A percentile compares a stretch with the other conserved stretches of the same genome.
phyloP scores from a whole-genome alignment of 2,888 invertebrate species.

The Aphidoletes aphidimyza region DNA sequence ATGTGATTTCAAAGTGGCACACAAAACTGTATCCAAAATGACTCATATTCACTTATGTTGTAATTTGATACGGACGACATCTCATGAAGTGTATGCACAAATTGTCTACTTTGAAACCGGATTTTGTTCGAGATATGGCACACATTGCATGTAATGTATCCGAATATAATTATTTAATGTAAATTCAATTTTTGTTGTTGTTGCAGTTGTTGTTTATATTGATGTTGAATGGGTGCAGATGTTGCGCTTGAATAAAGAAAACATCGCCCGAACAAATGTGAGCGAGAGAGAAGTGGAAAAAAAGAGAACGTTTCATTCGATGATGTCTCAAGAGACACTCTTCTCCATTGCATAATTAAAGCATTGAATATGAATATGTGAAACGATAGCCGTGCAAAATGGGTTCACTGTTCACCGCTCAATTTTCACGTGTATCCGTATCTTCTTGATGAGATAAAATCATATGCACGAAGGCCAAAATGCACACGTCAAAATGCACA shows the following conservation, averaged over 20 bases:
- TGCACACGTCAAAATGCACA: background rate
- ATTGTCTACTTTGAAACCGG: background rate
- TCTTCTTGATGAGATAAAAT: background rate
- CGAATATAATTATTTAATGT: constrained; percentile 24
- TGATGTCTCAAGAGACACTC: constrained; percentile 42
- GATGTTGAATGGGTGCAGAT: constrained; percentile 8
- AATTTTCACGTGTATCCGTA: background rate
- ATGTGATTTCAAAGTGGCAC: background rate
- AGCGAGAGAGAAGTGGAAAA: too few species aligned
- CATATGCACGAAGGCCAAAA: background rate
- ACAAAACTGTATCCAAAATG: background rate
- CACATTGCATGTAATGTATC: background rate
- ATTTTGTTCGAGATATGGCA: background rate
- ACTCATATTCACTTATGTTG: background rate
- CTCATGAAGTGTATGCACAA: background rate
- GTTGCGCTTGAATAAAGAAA: background rate
- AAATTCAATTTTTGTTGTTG: constrained; percentile 19
- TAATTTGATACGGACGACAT: constrained; percentile 24
- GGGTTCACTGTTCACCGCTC: background rate
- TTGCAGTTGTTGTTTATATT: background rate
- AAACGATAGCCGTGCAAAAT: background rate
- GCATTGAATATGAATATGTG: constrained; percentile 40
- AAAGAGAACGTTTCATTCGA: background rate
- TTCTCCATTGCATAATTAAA: constrained; percentile 33
- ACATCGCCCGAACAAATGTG: background rate